Evolutionary conservation across 2,113 vertebrate species (phyloP).

Genomic region (Peromyscus californicus): DNA sequence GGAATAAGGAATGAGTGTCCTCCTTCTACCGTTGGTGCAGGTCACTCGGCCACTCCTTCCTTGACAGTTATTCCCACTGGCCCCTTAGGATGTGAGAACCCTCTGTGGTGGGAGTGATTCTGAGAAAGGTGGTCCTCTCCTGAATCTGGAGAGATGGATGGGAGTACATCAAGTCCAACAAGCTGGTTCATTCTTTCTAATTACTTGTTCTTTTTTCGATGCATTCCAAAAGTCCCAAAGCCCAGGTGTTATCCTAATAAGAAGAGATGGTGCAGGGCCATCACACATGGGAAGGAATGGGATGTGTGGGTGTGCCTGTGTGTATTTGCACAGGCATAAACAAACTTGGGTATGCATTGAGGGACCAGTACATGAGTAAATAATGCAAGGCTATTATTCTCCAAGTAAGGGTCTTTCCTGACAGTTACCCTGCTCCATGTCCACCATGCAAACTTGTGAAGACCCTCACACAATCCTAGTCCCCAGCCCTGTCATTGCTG

Average conservation of each 20-base stretch:
- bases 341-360: no score
- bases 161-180: neutral
- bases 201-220: neutral
- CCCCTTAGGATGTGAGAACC: neutral
- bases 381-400: neutral
- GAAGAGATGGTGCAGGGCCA: neutral
- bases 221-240: neutral
- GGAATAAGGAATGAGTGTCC: neutral
- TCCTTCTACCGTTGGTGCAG: neutral
- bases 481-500: neutral
- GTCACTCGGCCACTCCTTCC: neutral
- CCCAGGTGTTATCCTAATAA: neutral
- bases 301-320: no score
- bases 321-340: neutral
- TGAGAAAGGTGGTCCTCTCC: neutral
- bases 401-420: neutral
- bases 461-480: neutral
- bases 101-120: neutral
- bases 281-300: neutral
- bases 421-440: neutral
- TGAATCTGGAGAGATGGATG: neutral
- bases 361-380: neutral
- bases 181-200: neutral
- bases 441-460: neutral
- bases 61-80: neutral